Evolutionary conservation across 2,888 invertebrate genomes (phyloP).

Genomic region (Nemotelus nigrinus): DNA sequence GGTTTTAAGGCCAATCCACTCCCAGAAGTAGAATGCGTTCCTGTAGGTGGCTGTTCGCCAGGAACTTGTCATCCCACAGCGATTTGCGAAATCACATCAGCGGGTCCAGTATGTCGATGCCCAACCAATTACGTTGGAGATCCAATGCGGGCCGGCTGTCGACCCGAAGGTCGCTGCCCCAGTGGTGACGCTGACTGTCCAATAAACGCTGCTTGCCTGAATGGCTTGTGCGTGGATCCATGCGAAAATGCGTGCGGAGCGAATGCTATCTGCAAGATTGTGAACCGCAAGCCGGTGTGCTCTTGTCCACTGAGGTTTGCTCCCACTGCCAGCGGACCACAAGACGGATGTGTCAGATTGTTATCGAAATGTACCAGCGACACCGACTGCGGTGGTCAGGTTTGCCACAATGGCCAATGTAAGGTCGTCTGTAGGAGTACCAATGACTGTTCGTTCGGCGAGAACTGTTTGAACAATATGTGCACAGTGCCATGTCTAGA

Average conservation of each 20-base stretch:
- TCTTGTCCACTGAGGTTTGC: constrained; percentile 80
- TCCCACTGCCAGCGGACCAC: constrained; percentile 70
- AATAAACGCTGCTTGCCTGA: constrained; percentile 75
- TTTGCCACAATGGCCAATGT: constrained; percentile 86
- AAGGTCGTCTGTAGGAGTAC: constrained; percentile 80
- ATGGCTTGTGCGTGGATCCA: constrained; percentile 80
- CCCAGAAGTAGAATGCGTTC: constrained; percentile 83
- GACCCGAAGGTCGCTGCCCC: constrained; percentile 78
- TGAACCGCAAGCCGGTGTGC: constrained; percentile 80
- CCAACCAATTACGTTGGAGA: constrained; percentile 81
- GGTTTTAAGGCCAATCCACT: constrained; percentile 84
- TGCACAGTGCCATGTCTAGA: constrained; percentile 83
- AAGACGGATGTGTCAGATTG: constrained; percentile 78
- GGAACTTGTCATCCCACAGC: constrained; percentile 86
- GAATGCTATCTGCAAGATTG: constrained; percentile 83
- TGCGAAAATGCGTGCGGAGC: constrained; percentile 84
- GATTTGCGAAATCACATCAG: constrained; percentile 75
- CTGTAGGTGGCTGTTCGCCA: constrained; percentile 76
- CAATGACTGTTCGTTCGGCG: constrained; percentile 81
- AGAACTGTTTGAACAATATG: constrained; percentile 80
- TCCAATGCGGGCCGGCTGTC: constrained; percentile 78
- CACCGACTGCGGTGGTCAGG: constrained; percentile 79
- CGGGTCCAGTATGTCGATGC: constrained; percentile 81
- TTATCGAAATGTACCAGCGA: constrained; percentile 75
- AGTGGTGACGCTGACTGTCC: constrained; percentile 81